These are phyloP conservation scores for Melanotaenia boesemani DNA, from an alignment of 2,797 vertebrate species.

Conservation along the genomic window DNA sequence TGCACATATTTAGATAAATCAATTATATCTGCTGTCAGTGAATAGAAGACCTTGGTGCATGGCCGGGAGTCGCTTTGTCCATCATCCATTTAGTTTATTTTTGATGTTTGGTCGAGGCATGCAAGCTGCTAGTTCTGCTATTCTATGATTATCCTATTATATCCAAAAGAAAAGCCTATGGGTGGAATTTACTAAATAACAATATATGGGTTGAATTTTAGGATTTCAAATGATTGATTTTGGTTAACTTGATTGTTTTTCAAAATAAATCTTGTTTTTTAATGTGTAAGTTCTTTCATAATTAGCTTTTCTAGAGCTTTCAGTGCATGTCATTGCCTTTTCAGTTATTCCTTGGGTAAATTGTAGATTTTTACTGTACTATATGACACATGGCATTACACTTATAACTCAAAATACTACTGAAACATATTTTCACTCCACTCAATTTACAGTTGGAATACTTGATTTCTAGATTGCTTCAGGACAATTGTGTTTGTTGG, in stretches of 20 bases:
- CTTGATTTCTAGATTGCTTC: background rate
- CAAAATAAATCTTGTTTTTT: too few relatives aligned
- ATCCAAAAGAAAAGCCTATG: background rate
- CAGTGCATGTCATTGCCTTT: too few relatives aligned
- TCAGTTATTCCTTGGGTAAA: background rate
- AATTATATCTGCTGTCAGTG: conserved; percentile 49
- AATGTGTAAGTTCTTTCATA: too few relatives aligned
- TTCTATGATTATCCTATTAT: background rate
- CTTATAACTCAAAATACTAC: background rate
- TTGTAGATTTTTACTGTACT: background rate
- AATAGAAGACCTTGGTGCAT: conserved; percentile 25
- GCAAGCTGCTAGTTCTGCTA: conserved; percentile 4
- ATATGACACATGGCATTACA: background rate
- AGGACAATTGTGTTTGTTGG: conserved; percentile 6
- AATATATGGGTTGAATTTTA: conserved; percentile 35
- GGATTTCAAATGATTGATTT: background rate
- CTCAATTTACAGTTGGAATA: background rate
- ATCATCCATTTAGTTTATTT: conserved; percentile 43
- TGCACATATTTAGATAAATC: conserved; percentile 49
- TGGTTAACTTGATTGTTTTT: background rate
- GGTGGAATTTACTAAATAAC: background rate
- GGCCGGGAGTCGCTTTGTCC: conserved; percentile 43
- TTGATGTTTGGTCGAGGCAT: conserved; percentile 24
- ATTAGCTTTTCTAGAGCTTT: too few relatives aligned
- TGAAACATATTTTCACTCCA: background rate